Evolutionary conservation across 2,797 vertebrate genomes (phyloP).

Genomic region (Anas bernieri): DNA sequence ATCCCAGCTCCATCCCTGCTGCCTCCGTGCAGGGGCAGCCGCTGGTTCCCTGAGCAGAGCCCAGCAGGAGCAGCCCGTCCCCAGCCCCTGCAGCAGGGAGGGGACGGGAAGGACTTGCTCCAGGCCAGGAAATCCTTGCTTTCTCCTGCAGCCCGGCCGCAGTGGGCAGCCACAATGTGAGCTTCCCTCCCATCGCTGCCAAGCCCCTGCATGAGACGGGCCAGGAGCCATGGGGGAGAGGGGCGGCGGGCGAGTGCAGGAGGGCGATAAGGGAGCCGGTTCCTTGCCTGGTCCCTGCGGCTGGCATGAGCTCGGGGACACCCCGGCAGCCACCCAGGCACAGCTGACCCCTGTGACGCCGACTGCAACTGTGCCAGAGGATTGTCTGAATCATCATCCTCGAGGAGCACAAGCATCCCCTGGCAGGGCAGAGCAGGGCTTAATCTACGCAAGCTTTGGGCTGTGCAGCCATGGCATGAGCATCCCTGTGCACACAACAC

Average conservation of each 20-base stretch:
- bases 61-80: background rate
- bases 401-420: background rate
- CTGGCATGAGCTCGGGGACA: rapidly evolving
- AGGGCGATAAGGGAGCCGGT: background rate
- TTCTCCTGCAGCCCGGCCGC: conserved; percentile 52
- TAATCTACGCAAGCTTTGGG: background rate
- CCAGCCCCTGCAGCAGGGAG: conserved; percentile 18
- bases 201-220: background rate
- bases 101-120: conserved; percentile 57
- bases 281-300: background rate
- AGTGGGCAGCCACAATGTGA: conserved; percentile 67
- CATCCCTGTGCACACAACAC: rapidly evolving
- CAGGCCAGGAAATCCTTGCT: conserved; percentile 70
- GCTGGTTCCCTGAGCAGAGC: background rate
- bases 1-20: background rate
- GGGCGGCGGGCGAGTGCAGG: background rate
- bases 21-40: background rate
- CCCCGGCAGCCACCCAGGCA: background rate
- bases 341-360: rapidly evolving
- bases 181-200: conserved; percentile 1
- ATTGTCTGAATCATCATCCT: rapidly evolving
- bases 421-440: background rate
- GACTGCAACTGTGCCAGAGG: rapidly evolving
- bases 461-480: background rate
- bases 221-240: background rate